Conservation (phyloP, 2,888 invertebrate genomes). For the Epiblema foenella region DNA sequence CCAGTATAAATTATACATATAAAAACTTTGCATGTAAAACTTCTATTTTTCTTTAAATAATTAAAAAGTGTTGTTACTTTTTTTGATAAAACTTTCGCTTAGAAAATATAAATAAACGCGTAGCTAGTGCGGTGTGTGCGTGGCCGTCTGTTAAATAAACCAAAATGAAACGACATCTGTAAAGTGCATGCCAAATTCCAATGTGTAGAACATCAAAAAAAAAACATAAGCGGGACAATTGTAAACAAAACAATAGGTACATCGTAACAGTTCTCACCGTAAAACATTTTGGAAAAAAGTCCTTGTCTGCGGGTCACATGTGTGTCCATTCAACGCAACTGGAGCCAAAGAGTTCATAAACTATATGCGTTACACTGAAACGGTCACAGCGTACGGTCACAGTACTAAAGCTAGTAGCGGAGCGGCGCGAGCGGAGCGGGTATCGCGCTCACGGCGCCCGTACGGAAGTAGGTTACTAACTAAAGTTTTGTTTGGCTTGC, state of each 20-base stretch:
- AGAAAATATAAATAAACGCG: slow-evolving; percentile 51
- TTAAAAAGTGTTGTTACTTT: slow-evolving; percentile 24
- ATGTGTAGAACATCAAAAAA: slow-evolving; percentile 64
- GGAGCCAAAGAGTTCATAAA: slow-evolving; percentile 61
- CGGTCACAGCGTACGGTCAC: slow-evolving; percentile 63
- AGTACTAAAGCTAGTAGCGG: slow-evolving; percentile 49
- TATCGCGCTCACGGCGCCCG: slow-evolving; percentile 78
- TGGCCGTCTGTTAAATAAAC: slow-evolving; percentile 61
- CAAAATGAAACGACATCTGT: slow-evolving; percentile 60
- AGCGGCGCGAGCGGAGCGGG: slow-evolving; percentile 61
- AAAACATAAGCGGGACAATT: slow-evolving; percentile 66
- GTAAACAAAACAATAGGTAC: slow-evolving; percentile 63
- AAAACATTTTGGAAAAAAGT: slow-evolving; percentile 80
- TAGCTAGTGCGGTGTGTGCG: slow-evolving; percentile 72
- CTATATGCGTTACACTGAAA: slow-evolving; percentile 75
- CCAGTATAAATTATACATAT: too few relatives aligned
- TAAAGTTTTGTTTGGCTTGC: slow-evolving; percentile 85
- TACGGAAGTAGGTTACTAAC: slow-evolving; percentile 85
- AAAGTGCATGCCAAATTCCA: slow-evolving; percentile 76
- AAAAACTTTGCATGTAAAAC: neutral
- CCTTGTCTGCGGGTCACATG: slow-evolving; percentile 67
- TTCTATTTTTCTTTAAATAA: slow-evolving; percentile 41
- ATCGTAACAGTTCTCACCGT: slow-evolving; percentile 78
- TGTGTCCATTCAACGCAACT: slow-evolving; percentile 75
- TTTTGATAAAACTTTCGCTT: neutral